Evolutionary conservation across 2,797 vertebrate genomes (phyloP).

Genomic region (Hozukius guyotensis): DNA sequence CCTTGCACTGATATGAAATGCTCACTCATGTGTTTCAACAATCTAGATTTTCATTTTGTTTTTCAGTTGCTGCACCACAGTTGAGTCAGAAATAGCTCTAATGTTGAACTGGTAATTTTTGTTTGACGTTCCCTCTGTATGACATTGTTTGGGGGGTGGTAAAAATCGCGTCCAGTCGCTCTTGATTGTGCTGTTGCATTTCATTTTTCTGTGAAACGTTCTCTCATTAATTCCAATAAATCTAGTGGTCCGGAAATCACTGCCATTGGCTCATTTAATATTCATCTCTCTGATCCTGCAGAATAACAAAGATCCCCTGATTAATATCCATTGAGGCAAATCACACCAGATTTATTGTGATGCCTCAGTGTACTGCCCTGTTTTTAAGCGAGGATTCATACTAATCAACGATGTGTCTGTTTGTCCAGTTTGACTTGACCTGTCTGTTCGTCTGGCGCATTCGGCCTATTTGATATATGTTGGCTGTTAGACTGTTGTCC

Average conservation of each 20-base stretch:
- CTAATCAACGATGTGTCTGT: background rate
- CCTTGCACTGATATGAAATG: conserved; percentile 63
- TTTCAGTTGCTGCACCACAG: background rate
- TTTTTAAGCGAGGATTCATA: conserved; percentile 6
- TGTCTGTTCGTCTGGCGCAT: background rate
- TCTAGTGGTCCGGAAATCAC: conserved; percentile 36
- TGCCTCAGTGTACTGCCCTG: conserved; percentile 2
- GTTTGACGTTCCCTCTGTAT: background rate
- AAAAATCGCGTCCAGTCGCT: background rate
- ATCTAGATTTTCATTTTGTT: conserved; percentile 21
- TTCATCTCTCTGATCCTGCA: conserved; percentile 41
- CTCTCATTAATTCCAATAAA: conserved; percentile 58
- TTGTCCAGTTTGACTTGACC: background rate
- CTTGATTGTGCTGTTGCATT: conserved; percentile 17
- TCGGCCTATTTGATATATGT: background rate
- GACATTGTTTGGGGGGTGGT: conserved; percentile 3
- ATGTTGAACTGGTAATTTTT: conserved; percentile 10
- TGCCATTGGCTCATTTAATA: conserved; percentile 50
- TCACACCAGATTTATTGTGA: conserved; percentile 11
- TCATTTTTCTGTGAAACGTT: conserved; percentile 21
- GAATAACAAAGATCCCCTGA: conserved; percentile 35
- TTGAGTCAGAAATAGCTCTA: conserved; percentile 15
- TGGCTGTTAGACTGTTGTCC: background rate
- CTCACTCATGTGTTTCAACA: conserved; percentile 44
- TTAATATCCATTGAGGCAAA: conserved; percentile 28